Evolutionary conservation across 2,113 vertebrate genomes (phyloP).

Genomic region (Pipra filicauda): DNA sequence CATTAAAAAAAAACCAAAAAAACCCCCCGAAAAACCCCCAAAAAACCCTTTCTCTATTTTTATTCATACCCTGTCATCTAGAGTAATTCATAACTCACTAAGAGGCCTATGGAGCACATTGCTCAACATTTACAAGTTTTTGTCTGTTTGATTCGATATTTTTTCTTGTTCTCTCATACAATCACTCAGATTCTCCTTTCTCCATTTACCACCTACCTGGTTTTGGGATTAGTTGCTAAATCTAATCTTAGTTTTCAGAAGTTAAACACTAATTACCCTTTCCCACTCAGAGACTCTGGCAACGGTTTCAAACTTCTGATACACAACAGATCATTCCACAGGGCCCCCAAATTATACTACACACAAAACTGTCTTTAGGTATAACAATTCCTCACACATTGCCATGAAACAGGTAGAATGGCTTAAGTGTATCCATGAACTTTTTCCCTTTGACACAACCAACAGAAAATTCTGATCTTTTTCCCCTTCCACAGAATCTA

Average conservation of each 20-base stretch:
- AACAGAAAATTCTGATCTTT: not conserved
- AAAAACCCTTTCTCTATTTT: not conserved
- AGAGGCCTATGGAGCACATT: not conserved
- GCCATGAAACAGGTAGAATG: not conserved
- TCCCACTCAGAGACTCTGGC: not conserved
- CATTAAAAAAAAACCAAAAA: not conserved
- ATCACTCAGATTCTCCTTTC: not conserved
- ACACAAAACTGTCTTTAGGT: not conserved
- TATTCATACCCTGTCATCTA: not conserved
- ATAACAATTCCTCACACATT: not conserved
- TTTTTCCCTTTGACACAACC: not conserved
- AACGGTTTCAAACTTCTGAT: not conserved
- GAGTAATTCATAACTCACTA: not conserved
- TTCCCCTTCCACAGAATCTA: not conserved
- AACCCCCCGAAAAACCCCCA: not conserved
- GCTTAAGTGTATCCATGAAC: not conserved
- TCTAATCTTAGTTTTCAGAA: not conserved
- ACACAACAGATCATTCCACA: not conserved
- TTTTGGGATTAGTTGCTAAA: not conserved
- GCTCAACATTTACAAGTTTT: not conserved
- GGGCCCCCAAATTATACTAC: not conserved
- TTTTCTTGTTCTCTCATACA: not conserved
- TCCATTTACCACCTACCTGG: not conserved
- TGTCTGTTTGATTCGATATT: not conserved
- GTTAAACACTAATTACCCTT: not conserved